Conservation (phyloP, 2,113 vertebrate species). For the Harpagus bidentatus region DNA sequence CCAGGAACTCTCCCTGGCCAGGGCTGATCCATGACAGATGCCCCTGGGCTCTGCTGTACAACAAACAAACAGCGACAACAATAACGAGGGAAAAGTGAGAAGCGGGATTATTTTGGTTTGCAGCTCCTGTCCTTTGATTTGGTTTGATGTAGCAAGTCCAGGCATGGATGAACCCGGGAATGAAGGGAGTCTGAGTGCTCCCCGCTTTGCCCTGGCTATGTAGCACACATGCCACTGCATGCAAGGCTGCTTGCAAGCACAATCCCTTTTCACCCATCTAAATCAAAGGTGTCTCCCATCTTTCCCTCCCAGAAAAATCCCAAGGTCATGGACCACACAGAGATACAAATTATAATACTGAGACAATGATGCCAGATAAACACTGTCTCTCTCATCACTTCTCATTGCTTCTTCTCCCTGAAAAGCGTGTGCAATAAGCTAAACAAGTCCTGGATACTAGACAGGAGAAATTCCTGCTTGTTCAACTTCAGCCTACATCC, state of each 20-base stretch:
- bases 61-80: background rate
- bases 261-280: background rate
- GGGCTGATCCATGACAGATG: background rate
- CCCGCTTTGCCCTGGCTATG: background rate
- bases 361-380: background rate
- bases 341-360: background rate
- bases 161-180: rapidly evolving
- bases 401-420: background rate
- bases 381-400: background rate
- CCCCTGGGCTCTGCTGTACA: background rate
- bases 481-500: background rate
- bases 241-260: background rate
- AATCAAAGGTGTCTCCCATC: background rate
- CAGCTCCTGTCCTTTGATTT: background rate
- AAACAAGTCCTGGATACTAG: background rate
- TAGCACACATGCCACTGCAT: background rate
- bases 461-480: background rate
- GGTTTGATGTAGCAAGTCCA: background rate
- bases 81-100: background rate
- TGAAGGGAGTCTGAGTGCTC: background rate
- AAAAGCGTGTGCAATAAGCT: background rate
- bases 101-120: background rate
- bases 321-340: background rate
- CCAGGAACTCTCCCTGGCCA: background rate
- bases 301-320: background rate